phyloP scores from a whole-genome alignment of 2,888 invertebrate genomes.

The Hydroisotoma schaefferi region DNA sequence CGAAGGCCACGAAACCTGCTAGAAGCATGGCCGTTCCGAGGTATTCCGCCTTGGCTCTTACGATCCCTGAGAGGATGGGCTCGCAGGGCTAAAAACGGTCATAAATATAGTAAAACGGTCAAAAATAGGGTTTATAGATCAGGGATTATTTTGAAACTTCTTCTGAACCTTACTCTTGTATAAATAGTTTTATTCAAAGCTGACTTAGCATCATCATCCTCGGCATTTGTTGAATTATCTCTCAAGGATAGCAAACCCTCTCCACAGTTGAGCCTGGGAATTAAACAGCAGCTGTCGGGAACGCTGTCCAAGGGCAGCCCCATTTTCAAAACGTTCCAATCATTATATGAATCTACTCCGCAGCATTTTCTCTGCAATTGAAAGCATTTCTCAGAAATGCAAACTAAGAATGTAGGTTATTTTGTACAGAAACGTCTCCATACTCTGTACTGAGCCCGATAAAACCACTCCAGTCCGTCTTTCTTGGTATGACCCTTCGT shows the following conservation, averaged over 20 bases:
- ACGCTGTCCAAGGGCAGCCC: background rate
- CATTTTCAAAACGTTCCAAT: conserved; percentile 15
- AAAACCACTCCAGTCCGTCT: conserved; percentile 16
- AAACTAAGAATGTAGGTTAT: background rate
- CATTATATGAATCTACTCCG: conserved; percentile 16
- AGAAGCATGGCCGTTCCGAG: conserved; percentile 10
- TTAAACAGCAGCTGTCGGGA: conserved; percentile 20
- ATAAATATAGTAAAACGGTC: background rate
- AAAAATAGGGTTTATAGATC: background rate
- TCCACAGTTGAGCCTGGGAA: background rate
- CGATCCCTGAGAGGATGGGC: background rate
- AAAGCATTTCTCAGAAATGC: background rate
- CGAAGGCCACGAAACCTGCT: background rate
- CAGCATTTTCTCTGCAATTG: conserved; percentile 21
- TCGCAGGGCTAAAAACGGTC: conserved; percentile 1
- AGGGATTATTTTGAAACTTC: too few relatives aligned
- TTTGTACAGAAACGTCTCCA: background rate
- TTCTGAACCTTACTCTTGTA: too few relatives aligned
- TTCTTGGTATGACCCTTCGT: too few relatives aligned
- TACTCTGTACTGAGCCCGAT: conserved; percentile 11
- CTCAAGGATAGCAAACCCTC: background rate
- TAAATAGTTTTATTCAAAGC: too few relatives aligned
- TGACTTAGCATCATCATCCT: too few relatives aligned
- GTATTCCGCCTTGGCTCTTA: background rate
- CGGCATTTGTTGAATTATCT: background rate